Base-by-base conservation (phyloP, 2,113 vertebrate species). In the Platanista minor region DNA sequence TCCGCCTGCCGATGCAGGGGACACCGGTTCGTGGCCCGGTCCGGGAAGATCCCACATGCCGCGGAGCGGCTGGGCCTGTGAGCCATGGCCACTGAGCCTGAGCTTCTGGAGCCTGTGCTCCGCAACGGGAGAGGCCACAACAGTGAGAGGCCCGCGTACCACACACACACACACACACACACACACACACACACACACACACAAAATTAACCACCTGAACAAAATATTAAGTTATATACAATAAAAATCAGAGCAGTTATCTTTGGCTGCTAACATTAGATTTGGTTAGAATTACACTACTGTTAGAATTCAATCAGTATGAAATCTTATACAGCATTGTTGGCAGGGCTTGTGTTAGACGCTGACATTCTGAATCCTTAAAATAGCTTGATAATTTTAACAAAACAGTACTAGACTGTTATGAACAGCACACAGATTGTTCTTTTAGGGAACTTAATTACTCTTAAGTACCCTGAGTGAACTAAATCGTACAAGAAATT, bases 401-500 rank as follows among this genome's bases (percentile, higher is more conserved):
- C 43, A 90, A 12, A 62, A 88, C 84, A 36, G 8, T 90, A 39
- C 33, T 46, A 41, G 71, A 83, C 10, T 82, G 31, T 31, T 91
- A 86, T 5, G 39, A 86, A 29, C 27, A 81, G 13, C 10, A 61
- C 46, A 52, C 13, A 90, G 4, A 2, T 89, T 29, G 64, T 62
- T 67, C 20, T 66, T 95, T 57, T 62, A 54, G 39, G 62, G 39
- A 62, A 82, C 18, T 78, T 72, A 46, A 39, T 39, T 89, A 29
- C 31, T 85, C 17, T 81, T 77, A 54, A 57, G 14, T 87, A 85
- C 39, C 62, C 29, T 93, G 27, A 77, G 41, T 80, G 36, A 81
- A 84, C 17, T 78, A 71, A 95, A 84, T 27, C 92, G 43, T 67
- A 69, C 20, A 88, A 69, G 62, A 95, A 93, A 67, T 89, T 81